Conservation (phyloP, 2,113 vertebrate genomes). For the Erinaceus europaeus region DNA sequence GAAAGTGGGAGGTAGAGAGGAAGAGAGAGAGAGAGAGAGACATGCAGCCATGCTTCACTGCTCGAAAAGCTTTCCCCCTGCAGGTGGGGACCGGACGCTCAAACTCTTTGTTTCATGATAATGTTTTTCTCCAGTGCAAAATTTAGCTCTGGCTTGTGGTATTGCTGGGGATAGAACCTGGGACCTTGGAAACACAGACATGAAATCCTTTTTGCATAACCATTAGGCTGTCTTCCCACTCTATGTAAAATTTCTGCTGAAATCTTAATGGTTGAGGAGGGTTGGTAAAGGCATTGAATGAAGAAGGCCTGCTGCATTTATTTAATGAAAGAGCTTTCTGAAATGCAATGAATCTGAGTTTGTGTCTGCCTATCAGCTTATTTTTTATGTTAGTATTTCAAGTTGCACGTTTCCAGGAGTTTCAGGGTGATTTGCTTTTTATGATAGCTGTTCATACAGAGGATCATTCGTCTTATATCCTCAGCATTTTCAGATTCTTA, state of each 20-base stretch:
- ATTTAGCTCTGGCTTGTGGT: no score
- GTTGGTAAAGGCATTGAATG: background rate
- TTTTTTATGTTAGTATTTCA: constrained; percentile 12
- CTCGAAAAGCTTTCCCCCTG: no score
- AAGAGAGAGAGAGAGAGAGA: no score
- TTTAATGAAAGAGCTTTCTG: constrained; percentile 33
- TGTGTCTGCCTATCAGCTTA: constrained; percentile 24
- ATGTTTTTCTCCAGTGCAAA: no score
- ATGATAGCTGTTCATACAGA: constrained; percentile 42
- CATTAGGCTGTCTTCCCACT: no score
- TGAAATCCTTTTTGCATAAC: no score
- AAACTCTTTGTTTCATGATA: no score
- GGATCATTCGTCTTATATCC: constrained; percentile 55
- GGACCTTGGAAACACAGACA: no score
- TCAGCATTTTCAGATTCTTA: constrained; percentile 57
- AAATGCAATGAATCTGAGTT: constrained; percentile 9
- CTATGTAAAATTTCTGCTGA: constrained; percentile 3
- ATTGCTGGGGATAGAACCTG: no score
- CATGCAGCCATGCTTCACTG: no score
- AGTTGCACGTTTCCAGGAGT: constrained; percentile 24
- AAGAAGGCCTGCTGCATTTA: background rate
- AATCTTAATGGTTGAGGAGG: background rate
- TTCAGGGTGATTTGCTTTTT: constrained; percentile 51
- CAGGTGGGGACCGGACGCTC: no score
- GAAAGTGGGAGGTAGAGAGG: no score